Evolutionary conservation across 1,140 invertebrate genomes (phyloP).

Genomic region (Microplitis demolitor): DNA sequence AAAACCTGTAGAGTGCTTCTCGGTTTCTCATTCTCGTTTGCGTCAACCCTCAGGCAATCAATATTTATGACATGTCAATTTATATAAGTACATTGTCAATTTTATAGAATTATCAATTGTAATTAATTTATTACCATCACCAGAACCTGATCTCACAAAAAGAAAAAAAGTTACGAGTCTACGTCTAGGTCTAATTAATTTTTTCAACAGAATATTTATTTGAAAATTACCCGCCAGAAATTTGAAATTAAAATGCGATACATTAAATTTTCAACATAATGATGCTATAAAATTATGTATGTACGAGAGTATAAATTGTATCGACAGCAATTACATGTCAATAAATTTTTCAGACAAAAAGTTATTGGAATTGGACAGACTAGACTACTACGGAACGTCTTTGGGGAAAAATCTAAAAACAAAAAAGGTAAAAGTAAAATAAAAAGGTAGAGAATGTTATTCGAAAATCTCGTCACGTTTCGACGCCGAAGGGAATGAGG

Average conservation of each 20-base stretch:
- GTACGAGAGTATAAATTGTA: too few relatives aligned
- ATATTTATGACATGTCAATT: slow-evolving; percentile 57
- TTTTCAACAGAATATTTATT: too few relatives aligned
- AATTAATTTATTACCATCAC: not conserved
- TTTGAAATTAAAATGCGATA: too few relatives aligned
- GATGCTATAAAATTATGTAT: too few relatives aligned
- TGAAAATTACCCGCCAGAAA: too few relatives aligned
- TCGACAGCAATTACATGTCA: not conserved
- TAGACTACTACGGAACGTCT: not conserved
- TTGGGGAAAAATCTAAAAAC: not conserved
- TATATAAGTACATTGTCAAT: slow-evolving; percentile 41
- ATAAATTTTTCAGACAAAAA: not conserved
- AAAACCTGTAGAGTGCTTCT: slow-evolving; percentile 1
- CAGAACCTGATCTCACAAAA: too few relatives aligned
- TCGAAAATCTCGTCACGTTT: slow-evolving; percentile 50
- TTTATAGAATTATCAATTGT: slow-evolving; percentile 13
- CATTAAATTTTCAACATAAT: too few relatives aligned
- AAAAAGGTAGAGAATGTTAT: slow-evolving; percentile 28
- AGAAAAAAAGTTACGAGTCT: too few relatives aligned
- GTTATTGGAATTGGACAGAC: not conserved
- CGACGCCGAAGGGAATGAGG: slow-evolving; percentile 32
- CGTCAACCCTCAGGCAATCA: slow-evolving; percentile 45
- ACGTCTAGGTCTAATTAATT: too few relatives aligned
- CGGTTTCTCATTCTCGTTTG: slow-evolving; percentile 11
- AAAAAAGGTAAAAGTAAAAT: slow-evolving; percentile 18